phyloP scores from a whole-genome alignment of 2,113 vertebrate genomes.

The Perca fluviatilis region DNA sequence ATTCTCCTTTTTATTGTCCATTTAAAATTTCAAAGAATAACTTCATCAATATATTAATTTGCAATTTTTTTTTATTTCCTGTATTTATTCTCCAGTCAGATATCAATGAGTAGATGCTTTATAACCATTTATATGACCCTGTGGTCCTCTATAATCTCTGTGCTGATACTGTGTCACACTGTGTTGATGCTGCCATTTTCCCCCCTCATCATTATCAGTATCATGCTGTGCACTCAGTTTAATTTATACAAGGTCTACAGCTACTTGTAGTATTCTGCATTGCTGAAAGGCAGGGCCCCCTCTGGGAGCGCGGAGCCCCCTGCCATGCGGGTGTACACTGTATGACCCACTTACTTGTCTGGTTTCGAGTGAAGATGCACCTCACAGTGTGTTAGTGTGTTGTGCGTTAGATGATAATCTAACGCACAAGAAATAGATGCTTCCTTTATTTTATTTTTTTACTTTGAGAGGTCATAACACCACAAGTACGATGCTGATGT shows the following conservation, averaged over 20 bases:
- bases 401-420: slow-evolving; percentile 11
- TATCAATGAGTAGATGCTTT: neutral
- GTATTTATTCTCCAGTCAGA: neutral
- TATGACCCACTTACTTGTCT: slow-evolving; percentile 36
- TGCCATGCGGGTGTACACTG: neutral
- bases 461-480: slow-evolving; percentile 29
- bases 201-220: slow-evolving; percentile 9
- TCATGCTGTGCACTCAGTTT: slow-evolving; percentile 22
- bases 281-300: neutral
- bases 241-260: slow-evolving; percentile 27
- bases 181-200: neutral
- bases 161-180: neutral
- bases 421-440: neutral
- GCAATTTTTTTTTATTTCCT: neutral
- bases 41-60: no score
- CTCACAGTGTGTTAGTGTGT: neutral
- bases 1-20: neutral
- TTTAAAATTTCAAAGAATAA: neutral
- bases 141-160: neutral
- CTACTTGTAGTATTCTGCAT: slow-evolving; percentile 30
- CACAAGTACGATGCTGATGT: slow-evolving; percentile 26
- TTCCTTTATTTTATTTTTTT: neutral
- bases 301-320: slow-evolving; percentile 5
- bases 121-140: neutral
- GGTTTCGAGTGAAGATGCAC: slow-evolving; percentile 8